Evolutionary conservation across 2,113 vertebrate genomes (phyloP), one percentile per base, ranked within the genome.

Genomic region (Oryzias celebensis): DNA sequence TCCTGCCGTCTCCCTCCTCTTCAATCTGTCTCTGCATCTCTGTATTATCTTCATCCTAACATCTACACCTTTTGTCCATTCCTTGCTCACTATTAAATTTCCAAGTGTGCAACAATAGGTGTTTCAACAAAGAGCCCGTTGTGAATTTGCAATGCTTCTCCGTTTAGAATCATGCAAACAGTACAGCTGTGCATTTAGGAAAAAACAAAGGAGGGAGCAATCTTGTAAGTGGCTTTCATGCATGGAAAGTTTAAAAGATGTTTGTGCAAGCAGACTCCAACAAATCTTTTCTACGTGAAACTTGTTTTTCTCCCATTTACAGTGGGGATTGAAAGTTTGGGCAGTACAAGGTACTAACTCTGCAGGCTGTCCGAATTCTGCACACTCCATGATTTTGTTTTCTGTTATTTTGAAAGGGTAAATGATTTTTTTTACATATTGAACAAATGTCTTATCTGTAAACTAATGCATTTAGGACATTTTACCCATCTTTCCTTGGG

Each of bases 31-130:
- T 56, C 45, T n/a, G 58, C 48, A 59, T 43, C 61, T 63, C 46
- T 16, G 43, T 18, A 16, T 71, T 66, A 73, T 73, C 61, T 55
- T 69, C 53, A 49, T 53, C 56, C 68, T 42, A 46, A 68, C 54
- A 18, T 52, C 55, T 28, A 44, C 10, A 7, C 47, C 44, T 10
- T 24, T 52, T 52, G 44, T 26, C 43, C 52, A 18, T 8, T 8
- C 20, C 18, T 31, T 58, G 68, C 58, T 4, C 16, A 17, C 45
- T 14, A 41, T 65, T 23, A 57, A 5, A 43, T 47, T 10, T 56
- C 44, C 61, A 12, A 49, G 58, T 1, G 14, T 26, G 41, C 22
- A 51, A 15, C 58, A 14, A 18, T 20, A 54, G 28, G 4, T 59
- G 36, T 36, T 10, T 65, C 18, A 24, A 12, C 12, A 6, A 4